Base-by-base conservation (phyloP, 2,797 vertebrate genomes). In the Enteromius unitaeniatus region DNA sequence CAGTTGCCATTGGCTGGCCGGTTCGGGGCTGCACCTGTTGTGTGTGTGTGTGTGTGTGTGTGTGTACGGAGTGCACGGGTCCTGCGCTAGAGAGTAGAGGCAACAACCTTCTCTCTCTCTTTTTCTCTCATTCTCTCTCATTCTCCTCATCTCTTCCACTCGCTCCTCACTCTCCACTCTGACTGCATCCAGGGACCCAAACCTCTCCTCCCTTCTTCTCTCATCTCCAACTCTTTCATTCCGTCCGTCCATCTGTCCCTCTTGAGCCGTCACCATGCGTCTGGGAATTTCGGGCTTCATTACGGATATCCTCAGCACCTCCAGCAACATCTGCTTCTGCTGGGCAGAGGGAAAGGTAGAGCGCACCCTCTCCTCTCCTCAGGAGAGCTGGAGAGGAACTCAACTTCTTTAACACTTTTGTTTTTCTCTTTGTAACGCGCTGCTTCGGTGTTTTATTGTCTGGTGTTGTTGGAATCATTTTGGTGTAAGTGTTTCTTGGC, bases 271-370 rank as follows among this genome's bases (percentile, higher is more conserved):
- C 92, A 92, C 87, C 91, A 95, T 95, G 94, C 93, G 94, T 91
- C 91, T 94, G 76, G 94, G 94, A 84, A 91, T 95, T 85, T 92
- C 91, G 78, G 93, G 93, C 87, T 93, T 95, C 90, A 92, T 95
- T 82, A 91, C 94, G 89, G 94, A 95, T 89, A 94, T 95, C 89
- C 93, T 95, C 85, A 92, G 88, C 88, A 92, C 92, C 85, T 93
- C 94, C 89, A 92, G 89, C 84, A 94, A 92, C 91, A 90, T 95
- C 92, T 95, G 94, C 83, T 94, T 95, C 91, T 95, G 94, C 91
- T 95, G 94, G 94, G 88, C 88, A 53, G 93, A 95, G 78, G 93
- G 87, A 86, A 93, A 94, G 89, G 91, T 91, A 90, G 86, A 86
- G 69, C n/a, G 68, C 72, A 53, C 64, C 65, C 74, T 86, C 81